Conservation (phyloP, 1,140 invertebrate genomes). For the Riptortus pedestris region DNA sequence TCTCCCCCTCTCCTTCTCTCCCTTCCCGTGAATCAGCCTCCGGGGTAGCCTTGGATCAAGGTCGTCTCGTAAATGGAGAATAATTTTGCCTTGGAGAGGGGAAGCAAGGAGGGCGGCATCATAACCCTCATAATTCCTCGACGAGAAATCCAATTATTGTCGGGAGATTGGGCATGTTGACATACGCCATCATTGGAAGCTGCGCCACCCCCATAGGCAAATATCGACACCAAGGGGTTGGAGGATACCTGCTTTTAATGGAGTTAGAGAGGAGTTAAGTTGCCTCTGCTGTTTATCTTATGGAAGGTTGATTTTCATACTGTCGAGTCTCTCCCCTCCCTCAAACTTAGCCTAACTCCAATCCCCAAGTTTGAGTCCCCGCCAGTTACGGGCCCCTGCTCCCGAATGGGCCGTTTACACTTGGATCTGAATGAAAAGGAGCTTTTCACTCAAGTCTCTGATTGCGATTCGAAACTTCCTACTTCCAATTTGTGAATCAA, state of each 20-base stretch:
- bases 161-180: neutral
- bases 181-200: neutral
- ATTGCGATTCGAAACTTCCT: conserved; percentile 15
- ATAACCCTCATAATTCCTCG: neutral
- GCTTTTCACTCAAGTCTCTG: neutral
- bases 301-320: conserved; percentile 18
- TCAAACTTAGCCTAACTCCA: conserved; percentile 8
- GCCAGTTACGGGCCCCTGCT: conserved; percentile 7
- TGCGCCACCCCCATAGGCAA: conserved; percentile 4
- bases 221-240: neutral
- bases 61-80: neutral
- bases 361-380: conserved; percentile 2
- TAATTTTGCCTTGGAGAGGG: too few relatives aligned
- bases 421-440: conserved; percentile 11
- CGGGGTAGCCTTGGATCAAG: neutral
- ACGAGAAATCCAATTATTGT: neutral
- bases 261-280: conserved; percentile 12
- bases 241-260: neutral
- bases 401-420: conserved; percentile 13
- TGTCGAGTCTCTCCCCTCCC: neutral
- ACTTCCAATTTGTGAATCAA: conserved; percentile 14
- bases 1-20: too few relatives aligned
- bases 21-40: too few relatives aligned
- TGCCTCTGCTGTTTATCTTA: conserved; percentile 10
- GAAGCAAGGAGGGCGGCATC: neutral